phyloP scores from a whole-genome alignment of 1,140 invertebrate species.

The Panulirus ornatus region DNA sequence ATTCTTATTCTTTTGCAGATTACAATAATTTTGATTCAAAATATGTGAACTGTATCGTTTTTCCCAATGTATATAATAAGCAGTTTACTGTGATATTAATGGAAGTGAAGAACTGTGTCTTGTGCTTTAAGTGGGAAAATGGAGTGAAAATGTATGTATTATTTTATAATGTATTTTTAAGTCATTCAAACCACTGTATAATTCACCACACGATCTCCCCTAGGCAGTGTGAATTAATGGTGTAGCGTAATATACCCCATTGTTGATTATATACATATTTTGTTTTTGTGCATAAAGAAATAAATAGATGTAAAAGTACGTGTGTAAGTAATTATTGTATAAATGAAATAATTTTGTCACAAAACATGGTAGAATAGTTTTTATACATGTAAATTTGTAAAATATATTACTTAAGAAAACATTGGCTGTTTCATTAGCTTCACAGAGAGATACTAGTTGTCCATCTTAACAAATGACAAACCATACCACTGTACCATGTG shows the following conservation, averaged over 20 bases:
- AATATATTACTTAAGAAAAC: conserved; percentile 61
- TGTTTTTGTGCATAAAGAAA: background rate
- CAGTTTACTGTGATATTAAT: too few species aligned
- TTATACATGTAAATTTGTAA: conserved; percentile 68
- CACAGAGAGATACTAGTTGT: background rate
- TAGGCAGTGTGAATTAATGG: background rate
- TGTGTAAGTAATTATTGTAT: conserved; percentile 1
- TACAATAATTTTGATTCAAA: too few species aligned
- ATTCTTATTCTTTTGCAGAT: too few species aligned
- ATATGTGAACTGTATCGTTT: too few species aligned
- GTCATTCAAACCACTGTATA: background rate
- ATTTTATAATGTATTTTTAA: too few species aligned
- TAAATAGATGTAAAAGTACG: background rate
- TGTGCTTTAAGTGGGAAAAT: too few species aligned
- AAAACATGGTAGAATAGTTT: conserved; percentile 1
- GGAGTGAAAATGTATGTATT: too few species aligned
- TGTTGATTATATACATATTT: background rate
- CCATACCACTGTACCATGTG: too few species aligned
- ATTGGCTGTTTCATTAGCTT: background rate
- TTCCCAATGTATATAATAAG: too few species aligned
- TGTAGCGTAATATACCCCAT: background rate
- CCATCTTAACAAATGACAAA: background rate
- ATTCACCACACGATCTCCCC: background rate
- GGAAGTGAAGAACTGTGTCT: too few species aligned
- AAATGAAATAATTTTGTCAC: conserved; percentile 11